Conservation (phyloP, 2,888 invertebrate genomes). For the Panopea generosa region DNA sequence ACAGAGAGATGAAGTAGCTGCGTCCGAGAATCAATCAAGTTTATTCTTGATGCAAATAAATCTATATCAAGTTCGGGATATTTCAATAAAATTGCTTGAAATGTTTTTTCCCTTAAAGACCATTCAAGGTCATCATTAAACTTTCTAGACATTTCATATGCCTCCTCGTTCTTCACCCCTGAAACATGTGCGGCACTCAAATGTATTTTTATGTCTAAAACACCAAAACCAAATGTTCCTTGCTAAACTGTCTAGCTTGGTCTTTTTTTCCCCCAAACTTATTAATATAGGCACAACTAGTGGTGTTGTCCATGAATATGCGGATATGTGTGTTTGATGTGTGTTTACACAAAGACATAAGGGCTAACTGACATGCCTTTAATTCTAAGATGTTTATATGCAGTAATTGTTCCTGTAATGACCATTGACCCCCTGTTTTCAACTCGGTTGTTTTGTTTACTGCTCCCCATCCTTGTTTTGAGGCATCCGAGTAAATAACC, state of each 20-base stretch:
- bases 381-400: conserved; percentile 45
- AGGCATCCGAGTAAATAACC: not conserved
- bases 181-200: conserved; percentile 41
- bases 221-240: conserved; percentile 34
- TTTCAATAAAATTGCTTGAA: not conserved
- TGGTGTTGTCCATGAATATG: conserved; percentile 38
- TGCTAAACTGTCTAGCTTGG: conserved; percentile 23
- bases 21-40: too few species aligned
- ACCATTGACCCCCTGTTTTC: conserved; percentile 28
- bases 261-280: conserved; percentile 40
- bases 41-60: too few species aligned
- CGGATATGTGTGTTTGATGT: conserved; percentile 13
- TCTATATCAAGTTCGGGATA: conserved; percentile 10
- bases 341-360: conserved; percentile 16
- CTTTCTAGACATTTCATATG: conserved; percentile 47
- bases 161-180: conserved; percentile 31
- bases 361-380: conserved; percentile 26
- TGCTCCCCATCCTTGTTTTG: conserved; percentile 1
- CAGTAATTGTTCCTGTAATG: conserved; percentile 13
- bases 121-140: conserved; percentile 54
- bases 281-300: conserved; percentile 39
- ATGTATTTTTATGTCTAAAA: conserved; percentile 11
- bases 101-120: conserved; percentile 27
- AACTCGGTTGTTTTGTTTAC: not conserved
- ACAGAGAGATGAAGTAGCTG: too few species aligned